These are phyloP conservation scores for Apogon hyalosoma DNA, from an alignment of 2,797 vertebrate species.

Conservation along the genomic window DNA sequence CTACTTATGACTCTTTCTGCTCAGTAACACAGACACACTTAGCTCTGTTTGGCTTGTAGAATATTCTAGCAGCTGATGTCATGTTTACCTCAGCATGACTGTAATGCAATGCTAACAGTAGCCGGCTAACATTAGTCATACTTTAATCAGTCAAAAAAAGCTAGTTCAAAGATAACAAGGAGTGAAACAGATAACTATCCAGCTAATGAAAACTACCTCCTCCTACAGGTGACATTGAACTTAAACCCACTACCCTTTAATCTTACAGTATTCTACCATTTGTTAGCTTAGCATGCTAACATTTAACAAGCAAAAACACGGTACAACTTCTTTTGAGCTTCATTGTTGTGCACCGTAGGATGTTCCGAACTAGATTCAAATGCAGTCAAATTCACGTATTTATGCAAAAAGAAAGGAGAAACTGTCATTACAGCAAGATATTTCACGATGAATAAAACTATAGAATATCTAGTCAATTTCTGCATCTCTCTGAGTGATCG, in stretches of 20 bases:
- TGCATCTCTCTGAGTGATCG: too few species aligned
- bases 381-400: too few species aligned
- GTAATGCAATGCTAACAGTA: conserved; percentile 8
- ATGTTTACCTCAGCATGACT: neutral
- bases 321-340: too few species aligned
- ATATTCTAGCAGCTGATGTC: conserved; percentile 31
- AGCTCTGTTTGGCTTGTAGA: conserved; percentile 23
- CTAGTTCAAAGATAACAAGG: too few species aligned
- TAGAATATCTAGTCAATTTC: too few species aligned
- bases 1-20: neutral
- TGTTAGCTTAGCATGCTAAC: conserved; percentile 26
- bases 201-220: too few species aligned
- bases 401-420: too few species aligned
- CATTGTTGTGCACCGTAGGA: neutral
- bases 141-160: neutral
- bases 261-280: neutral
- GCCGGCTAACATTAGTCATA: neutral
- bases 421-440: too few species aligned
- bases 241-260: neutral
- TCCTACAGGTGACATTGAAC: neutral
- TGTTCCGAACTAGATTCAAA: too few species aligned
- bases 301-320: neutral
- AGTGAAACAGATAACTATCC: neutral
- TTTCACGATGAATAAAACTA: too few species aligned
- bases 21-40: neutral